A percentile compares a stretch with the other conserved stretches of the same genome.
Evolutionary conservation across 2,797 vertebrate species (phyloP).

Genomic region (Psittacula derbiana): DNA sequence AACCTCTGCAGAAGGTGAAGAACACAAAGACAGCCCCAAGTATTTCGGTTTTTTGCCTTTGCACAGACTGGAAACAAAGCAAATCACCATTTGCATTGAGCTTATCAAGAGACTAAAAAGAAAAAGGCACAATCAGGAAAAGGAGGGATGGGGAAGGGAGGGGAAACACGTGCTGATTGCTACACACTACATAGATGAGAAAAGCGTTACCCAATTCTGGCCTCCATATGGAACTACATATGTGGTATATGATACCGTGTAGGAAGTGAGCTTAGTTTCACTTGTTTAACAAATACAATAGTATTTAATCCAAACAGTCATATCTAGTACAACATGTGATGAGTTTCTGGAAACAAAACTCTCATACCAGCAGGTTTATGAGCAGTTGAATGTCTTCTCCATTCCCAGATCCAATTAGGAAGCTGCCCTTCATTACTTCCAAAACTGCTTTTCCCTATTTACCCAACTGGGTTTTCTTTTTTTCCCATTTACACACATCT

Average conservation of each 20-base stretch:
- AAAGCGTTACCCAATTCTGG: neutral
- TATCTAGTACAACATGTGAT: neutral
- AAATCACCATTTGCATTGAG: neutral
- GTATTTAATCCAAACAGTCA: neutral
- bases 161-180: neutral
- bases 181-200: neutral
- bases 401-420: neutral
- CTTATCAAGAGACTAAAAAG: neutral
- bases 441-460: neutral
- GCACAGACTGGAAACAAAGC: neutral
- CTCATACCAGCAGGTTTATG: neutral
- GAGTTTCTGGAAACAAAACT: neutral
- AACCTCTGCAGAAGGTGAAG: neutral
- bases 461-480: neutral
- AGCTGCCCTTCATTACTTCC: neutral
- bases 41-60: neutral
- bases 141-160: neutral
- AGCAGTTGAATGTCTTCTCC: neutral
- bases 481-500: neutral
- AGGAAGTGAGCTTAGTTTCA: neutral
- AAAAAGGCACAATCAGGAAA: rapidly evolving
- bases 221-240: neutral
- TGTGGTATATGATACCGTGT: neutral
- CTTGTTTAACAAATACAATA: neutral
- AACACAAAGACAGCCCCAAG: neutral